A percentile compares a stretch with the other conserved stretches of the same genome.
These are phyloP conservation scores for Styela plicata DNA, from an alignment of 23 tunicate genomes.

Conservation along the genomic window DNA sequence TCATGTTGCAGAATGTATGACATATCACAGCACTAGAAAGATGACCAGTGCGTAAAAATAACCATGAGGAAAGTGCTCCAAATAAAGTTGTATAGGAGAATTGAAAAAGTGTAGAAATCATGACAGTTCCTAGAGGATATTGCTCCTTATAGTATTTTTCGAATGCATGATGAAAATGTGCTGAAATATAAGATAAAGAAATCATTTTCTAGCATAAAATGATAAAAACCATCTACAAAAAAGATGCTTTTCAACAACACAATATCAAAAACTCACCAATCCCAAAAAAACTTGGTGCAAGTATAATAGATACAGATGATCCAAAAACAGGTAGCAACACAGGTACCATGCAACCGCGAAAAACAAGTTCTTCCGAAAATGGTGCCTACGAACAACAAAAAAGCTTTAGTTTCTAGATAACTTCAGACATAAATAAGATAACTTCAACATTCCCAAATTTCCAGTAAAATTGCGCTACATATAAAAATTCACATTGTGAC, in stretches of 20 bases:
- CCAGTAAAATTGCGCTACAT: no score
- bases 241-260: no score
- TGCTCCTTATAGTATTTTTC: constrained; percentile 59
- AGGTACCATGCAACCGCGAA: constrained; percentile 90
- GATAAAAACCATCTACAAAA: no score
- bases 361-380: constrained; percentile 86
- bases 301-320: constrained; percentile 41
- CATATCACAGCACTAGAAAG: constrained; percentile 66
- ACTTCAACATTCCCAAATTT: not conserved
- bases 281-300: constrained; percentile 93
- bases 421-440: not conserved
- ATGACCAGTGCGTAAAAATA: constrained; percentile 83
- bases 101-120: constrained; percentile 74
- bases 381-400: no score
- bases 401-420: not conserved
- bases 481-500: no score
- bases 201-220: not conserved
- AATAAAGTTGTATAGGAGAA: constrained; percentile 75
- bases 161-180: constrained; percentile 77
- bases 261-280: constrained; percentile 75
- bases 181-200: constrained; percentile 34
- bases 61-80: constrained; percentile 66
- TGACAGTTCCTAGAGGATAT: constrained; percentile 39
- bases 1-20: constrained; percentile 81
- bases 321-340: constrained; percentile 74